Evolutionary conservation across 2,797 vertebrate species (phyloP).

Genomic region (Apodemus agrarius): DNA sequence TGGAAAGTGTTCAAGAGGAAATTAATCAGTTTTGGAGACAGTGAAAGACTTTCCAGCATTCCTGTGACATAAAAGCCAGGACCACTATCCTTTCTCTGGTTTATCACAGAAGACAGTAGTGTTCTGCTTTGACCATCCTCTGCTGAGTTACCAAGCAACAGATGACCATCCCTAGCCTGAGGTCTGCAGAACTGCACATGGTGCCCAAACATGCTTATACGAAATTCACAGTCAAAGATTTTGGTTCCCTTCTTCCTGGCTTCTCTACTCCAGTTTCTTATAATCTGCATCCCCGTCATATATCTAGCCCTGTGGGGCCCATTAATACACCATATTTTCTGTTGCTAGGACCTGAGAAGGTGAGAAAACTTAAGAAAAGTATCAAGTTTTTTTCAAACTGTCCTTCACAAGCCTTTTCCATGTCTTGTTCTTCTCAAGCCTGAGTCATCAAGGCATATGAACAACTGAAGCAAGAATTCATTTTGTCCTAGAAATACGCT

Average conservation of each 20-base stretch:
- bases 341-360: not conserved
- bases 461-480: too few species aligned
- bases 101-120: not conserved
- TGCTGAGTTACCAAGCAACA: not conserved
- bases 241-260: not conserved
- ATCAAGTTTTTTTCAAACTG: not conserved
- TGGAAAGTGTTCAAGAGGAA: not conserved
- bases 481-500: not conserved
- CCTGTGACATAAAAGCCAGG: not conserved
- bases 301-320: not conserved
- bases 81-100: not conserved
- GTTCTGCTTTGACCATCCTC: not conserved
- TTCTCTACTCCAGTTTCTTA: not conserved
- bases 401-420: not conserved
- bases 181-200: not conserved
- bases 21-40: not conserved
- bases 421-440: not conserved
- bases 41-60: not conserved
- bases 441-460: not conserved
- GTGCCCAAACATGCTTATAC: not conserved
- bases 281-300: not conserved
- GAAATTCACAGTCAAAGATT: not conserved
- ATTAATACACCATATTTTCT: not conserved
- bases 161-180: not conserved
- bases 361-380: not conserved